Base-by-base conservation (phyloP, 2,797 vertebrate species). In the Gouania willdenowi region DNA sequence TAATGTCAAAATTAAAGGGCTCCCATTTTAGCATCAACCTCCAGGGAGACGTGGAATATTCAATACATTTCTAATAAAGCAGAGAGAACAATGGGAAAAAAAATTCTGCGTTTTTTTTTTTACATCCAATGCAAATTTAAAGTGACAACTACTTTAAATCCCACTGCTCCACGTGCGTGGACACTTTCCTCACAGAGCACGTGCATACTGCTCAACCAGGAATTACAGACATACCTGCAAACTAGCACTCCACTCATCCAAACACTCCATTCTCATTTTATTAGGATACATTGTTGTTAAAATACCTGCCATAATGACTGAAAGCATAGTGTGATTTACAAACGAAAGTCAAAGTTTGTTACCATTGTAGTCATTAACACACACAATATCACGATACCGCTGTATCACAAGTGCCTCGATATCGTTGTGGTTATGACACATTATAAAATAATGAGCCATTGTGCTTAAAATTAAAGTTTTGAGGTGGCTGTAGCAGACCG, bases 61-160 rank as follows among this genome's bases (percentile, higher is more conserved):
- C 31, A 37, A 34, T 33, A 58, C 49, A 31, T 66, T 44, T 46
- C 38, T 17, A 13, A 11, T 14, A 22, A 66, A 62, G n/a, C 54
- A 31, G 32, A 55, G 24, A 48, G 35, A 53, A 58, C 53, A 66
- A 69, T 53, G 35, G 30, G 29, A 50, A 59, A 39, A n/a, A n/a
- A n/a, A n/a, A n/a, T n/a, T n/a, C n/a, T n/a, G 10, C 33, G 48
- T 11, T 38, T 53, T 29, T 63, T n/a, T 24, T 42, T 44, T 55
- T 39, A 52, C 48, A 51, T 52, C 70, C 65, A 61, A 41, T 5
- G 16, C 64, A 41, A 25, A 67, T 60, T 69, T 51, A 54, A 45
- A 47, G 9, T 45, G 69, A 63, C 76, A 69, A 63, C 76, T 79
- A 87, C 84, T 84, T 85, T 62, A 86, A 85, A 86, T 64, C 15